These are phyloP conservation scores for Porites divaricata DNA, from an alignment of 92 coral and sea anemone species.

Conservation along the genomic window DNA sequence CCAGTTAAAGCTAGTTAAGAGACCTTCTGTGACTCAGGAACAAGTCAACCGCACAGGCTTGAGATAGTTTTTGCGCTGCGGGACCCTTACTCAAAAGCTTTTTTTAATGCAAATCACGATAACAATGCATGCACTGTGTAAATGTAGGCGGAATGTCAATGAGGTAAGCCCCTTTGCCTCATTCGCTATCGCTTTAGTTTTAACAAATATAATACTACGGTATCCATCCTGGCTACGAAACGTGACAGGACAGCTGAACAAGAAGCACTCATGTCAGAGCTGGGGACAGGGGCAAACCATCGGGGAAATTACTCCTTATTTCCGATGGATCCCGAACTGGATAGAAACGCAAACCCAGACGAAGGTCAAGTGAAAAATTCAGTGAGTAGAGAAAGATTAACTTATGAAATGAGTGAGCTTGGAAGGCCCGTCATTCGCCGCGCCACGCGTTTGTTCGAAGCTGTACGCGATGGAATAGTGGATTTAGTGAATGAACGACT, in stretches of 20 bases:
- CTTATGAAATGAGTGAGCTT: constrained; percentile 47
- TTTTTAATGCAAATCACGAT: neutral
- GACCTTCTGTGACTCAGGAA: no score
- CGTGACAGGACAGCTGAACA: constrained; percentile 6
- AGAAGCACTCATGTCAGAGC: constrained; percentile 1
- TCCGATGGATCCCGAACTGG: constrained; percentile 12
- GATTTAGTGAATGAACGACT: constrained; percentile 51
- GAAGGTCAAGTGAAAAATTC: neutral
- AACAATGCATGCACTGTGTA: neutral
- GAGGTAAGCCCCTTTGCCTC: no score
- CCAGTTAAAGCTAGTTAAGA: no score
- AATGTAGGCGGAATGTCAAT: neutral
- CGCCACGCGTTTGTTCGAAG: constrained; percentile 51
- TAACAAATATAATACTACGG: neutral
- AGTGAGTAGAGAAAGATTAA: constrained; percentile 26
- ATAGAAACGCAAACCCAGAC: constrained; percentile 2
- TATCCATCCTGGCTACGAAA: constrained; percentile 16
- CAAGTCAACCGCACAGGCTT: neutral
- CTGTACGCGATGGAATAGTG: constrained; percentile 63
- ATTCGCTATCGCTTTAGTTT: no score
- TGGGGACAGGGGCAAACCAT: neutral
- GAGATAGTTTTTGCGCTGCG: neutral
- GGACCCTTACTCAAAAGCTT: neutral
- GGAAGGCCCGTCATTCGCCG: constrained; percentile 22
- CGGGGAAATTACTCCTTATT: neutral